These are phyloP conservation scores for Chromis chromis DNA, from an alignment of 2,797 vertebrate genomes.

Conservation along the genomic window DNA sequence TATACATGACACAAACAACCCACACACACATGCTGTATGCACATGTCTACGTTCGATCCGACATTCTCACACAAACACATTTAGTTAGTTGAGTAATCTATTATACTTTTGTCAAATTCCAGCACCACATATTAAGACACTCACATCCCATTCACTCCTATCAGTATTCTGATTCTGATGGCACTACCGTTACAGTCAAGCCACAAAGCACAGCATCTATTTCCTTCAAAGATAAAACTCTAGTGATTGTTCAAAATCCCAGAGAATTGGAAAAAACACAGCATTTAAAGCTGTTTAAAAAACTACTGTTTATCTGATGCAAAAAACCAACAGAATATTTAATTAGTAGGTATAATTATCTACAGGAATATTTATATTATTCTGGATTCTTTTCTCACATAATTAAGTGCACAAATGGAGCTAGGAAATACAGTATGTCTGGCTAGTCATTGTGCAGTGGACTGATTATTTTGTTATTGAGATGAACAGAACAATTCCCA, in stretches of 20 bases:
- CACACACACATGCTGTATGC: not conserved
- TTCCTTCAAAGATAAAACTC: not conserved
- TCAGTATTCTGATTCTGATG: not conserved
- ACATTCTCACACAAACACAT: not conserved
- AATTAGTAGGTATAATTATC: not conserved
- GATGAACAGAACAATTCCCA: too few species aligned
- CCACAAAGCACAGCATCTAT: slow-evolving; percentile 4
- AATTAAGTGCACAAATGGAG: too few species aligned
- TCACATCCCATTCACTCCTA: not conserved
- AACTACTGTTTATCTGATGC: not conserved
- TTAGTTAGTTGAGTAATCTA: not conserved
- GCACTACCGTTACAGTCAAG: slow-evolving; percentile 8
- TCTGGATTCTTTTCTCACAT: too few species aligned
- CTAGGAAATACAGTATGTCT: too few species aligned
- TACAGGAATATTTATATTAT: not conserved
- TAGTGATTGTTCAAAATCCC: not conserved
- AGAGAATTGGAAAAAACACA: not conserved
- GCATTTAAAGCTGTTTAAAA: slow-evolving; percentile 8
- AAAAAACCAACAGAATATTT: not conserved
- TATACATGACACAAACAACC: slow-evolving; percentile 24
- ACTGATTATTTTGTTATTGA: not conserved
- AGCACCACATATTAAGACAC: not conserved
- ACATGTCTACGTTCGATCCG: not conserved
- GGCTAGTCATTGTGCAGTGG: not conserved
- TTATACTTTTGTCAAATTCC: not conserved